Evolutionary conservation across 2,113 vertebrate genomes (phyloP).

Genomic region (Epinephelus moara): DNA sequence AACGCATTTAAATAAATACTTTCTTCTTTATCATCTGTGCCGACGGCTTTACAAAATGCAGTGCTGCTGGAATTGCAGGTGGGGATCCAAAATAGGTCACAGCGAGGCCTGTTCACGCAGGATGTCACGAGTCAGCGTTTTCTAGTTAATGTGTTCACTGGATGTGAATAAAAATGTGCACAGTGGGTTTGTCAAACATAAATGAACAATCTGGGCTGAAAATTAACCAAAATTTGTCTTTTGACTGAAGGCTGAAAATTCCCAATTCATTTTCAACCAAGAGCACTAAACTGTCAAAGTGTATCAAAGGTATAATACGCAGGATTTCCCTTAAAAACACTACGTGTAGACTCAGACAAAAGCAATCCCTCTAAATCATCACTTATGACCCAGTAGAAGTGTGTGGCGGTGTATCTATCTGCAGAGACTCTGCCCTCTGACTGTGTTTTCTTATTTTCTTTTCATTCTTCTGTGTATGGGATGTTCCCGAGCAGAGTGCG

Average conservation of each 20-base stretch:
- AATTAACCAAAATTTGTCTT: not conserved
- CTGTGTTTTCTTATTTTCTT: no score
- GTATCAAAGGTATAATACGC: no score
- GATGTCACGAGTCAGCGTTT: slow-evolving; percentile 41
- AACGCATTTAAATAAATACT: slow-evolving; percentile 21
- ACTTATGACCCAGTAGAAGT: no score
- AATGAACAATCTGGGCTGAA: not conserved
- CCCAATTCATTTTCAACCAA: not conserved
- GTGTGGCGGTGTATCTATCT: no score
- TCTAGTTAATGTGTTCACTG: slow-evolving; percentile 14
- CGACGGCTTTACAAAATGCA: slow-evolving; percentile 35
- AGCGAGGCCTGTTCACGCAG: slow-evolving; percentile 9
- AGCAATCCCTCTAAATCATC: no score
- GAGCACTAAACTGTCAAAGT: not conserved
- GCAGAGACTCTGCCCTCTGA: no score
- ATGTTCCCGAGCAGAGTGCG: no score
- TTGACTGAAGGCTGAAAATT: not conserved
- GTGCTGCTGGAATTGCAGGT: slow-evolving; percentile 22
- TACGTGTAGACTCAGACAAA: no score
- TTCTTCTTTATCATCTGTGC: slow-evolving; percentile 5
- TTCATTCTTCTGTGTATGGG: no score
- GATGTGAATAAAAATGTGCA: slow-evolving; percentile 15
- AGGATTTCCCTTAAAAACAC: no score
- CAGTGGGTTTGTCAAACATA: not conserved
- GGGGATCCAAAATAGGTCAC: slow-evolving; percentile 58